Evolutionary conservation across 1,140 invertebrate genomes (phyloP).

Genomic region (Cotesia chilonis): DNA sequence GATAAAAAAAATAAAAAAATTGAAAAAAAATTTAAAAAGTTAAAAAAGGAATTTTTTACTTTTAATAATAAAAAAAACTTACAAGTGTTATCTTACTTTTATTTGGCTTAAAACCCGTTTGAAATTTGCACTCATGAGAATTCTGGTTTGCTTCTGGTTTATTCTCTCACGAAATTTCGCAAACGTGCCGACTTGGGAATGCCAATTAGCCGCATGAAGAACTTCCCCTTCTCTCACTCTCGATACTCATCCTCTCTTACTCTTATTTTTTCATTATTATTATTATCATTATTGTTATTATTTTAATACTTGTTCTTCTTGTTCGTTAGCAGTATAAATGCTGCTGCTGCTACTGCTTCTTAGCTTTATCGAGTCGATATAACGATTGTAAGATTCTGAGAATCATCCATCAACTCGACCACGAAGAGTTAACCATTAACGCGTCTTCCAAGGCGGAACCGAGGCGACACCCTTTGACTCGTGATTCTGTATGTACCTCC

Average conservation of each 20-base stretch:
- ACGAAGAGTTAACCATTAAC: slow-evolving; percentile 44
- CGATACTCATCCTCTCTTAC: neutral
- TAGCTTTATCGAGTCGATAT: slow-evolving; percentile 24
- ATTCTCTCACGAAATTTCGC: slow-evolving; percentile 40
- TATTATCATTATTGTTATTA: too few species aligned
- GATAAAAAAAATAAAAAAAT: neutral
- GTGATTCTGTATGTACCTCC: slow-evolving; percentile 27
- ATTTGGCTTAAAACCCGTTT: slow-evolving; percentile 1
- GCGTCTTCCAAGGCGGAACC: slow-evolving; percentile 30
- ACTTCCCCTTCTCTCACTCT: neutral
- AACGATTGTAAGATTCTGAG: slow-evolving; percentile 42
- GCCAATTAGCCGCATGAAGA: slow-evolving; percentile 39
- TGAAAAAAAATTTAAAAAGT: neutral
- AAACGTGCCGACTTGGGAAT: slow-evolving; percentile 36
- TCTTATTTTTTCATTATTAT: too few species aligned
- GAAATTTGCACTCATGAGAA: slow-evolving; percentile 9
- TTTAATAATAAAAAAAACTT: too few species aligned
- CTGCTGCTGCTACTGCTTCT: too few species aligned
- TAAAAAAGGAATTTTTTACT: neutral
- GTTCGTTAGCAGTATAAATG: too few species aligned
- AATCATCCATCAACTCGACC: slow-evolving; percentile 47
- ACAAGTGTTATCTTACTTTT: neutral
- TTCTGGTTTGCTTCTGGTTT: slow-evolving; percentile 12
- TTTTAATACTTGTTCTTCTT: too few species aligned
- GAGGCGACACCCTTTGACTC: slow-evolving; percentile 37